phyloP scores from a whole-genome alignment of 2,888 invertebrate species.

The Lithophane leautieri region DNA sequence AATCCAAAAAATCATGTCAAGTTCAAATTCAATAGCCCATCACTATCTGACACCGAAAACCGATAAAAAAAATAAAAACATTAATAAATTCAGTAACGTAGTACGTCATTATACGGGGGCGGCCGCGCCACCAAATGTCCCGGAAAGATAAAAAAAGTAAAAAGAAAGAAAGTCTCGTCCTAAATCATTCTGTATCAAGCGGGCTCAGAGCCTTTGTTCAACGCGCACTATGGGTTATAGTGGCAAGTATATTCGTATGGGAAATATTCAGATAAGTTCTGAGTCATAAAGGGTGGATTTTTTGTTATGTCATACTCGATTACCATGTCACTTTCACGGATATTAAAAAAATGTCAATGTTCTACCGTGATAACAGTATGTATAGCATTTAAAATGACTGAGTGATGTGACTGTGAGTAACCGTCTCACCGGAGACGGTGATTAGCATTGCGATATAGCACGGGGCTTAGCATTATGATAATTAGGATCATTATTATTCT shows the following conservation, averaged over 20 bases:
- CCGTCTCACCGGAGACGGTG: too few species aligned
- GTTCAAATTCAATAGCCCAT: conserved; percentile 15
- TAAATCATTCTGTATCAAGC: conserved; percentile 69
- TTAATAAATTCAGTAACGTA: conserved; percentile 60
- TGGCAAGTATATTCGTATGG: conserved; percentile 45
- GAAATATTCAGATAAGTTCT: conserved; percentile 63
- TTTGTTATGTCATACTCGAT: conserved; percentile 29
- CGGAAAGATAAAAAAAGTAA: conserved; percentile 75
- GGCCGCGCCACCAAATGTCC: conserved; percentile 69
- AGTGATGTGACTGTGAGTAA: background rate
- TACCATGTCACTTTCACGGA: conserved; percentile 22
- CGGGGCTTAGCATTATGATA: background rate
- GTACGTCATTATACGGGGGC: conserved; percentile 58
- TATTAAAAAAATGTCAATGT: background rate
- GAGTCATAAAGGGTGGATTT: conserved; percentile 15
- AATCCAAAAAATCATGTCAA: background rate
- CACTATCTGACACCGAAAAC: conserved; percentile 30
- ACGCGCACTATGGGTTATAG: conserved; percentile 52
- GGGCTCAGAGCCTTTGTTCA: conserved; percentile 56
- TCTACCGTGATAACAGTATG: background rate
- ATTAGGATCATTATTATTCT: too few species aligned
- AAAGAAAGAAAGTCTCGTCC: conserved; percentile 66
- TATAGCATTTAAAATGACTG: background rate
- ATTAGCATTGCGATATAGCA: background rate
- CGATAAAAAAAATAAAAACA: conserved; percentile 58